Conservation (phyloP, 2,888 invertebrate species). For the Unio delphinus region DNA sequence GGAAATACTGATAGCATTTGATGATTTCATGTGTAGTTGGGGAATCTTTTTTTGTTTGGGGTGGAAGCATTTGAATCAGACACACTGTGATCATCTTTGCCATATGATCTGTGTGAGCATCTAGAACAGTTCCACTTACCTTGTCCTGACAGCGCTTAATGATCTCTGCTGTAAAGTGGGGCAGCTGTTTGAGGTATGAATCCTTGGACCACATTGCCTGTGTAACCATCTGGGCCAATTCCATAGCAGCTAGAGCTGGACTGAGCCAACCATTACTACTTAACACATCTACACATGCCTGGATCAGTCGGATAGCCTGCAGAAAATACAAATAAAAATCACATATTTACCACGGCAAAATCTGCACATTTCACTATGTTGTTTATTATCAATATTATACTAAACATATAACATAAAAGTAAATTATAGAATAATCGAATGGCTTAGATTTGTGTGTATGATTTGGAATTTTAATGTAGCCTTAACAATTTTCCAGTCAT, state of each 20-base stretch:
- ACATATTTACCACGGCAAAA: background rate
- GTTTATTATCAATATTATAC: no score
- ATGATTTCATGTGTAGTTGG: no score
- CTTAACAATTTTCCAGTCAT: no score
- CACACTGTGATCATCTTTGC: no score
- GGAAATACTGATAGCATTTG: no score
- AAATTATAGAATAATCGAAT: no score
- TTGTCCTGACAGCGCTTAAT: slow-evolving; percentile 93
- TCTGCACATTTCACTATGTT: background rate
- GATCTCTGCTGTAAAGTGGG: slow-evolving; percentile 91
- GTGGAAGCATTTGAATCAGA: no score
- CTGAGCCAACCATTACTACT: slow-evolving; percentile 98
- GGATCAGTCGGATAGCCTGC: slow-evolving; percentile 68
- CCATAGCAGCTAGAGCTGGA: slow-evolving; percentile 99
- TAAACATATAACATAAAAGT: no score
- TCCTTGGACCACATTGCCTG: slow-evolving; percentile 99
- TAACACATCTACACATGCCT: slow-evolving; percentile 92
- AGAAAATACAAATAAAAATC: slow-evolving; percentile 3
- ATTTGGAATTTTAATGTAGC: no score
- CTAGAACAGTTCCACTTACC: slow-evolving; percentile 71
- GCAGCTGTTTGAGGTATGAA: slow-evolving; percentile 95
- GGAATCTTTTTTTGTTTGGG: no score
- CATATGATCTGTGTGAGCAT: no score
- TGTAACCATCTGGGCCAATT: slow-evolving; percentile 99
- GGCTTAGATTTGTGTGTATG: no score